phyloP scores from a whole-genome alignment of 2,888 invertebrate species.

The Electrophaes corylata region DNA sequence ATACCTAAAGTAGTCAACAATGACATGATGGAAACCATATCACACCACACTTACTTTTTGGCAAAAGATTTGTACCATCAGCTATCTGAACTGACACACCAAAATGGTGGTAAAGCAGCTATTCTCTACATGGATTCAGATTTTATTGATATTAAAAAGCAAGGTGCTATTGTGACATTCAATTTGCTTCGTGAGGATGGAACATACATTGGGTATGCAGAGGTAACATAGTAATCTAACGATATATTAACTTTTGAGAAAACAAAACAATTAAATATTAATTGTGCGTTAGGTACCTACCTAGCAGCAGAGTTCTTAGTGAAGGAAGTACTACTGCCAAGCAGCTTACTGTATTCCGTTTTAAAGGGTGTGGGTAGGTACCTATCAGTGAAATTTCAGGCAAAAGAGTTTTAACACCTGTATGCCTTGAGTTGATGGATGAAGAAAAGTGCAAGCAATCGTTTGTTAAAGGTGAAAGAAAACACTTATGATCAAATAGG shows the following conservation, averaged over 20 bases:
- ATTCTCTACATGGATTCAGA: slow-evolving; percentile 89
- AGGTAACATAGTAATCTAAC: slow-evolving; percentile 80
- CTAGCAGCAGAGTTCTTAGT: too few species aligned
- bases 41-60: slow-evolving; percentile 89
- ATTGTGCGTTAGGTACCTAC: too few species aligned
- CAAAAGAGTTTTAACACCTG: too few species aligned
- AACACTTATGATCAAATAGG: too few species aligned
- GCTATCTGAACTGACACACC: slow-evolving; percentile 86
- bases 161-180: slow-evolving; percentile 95
- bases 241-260: not conserved
- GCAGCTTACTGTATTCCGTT: too few species aligned
- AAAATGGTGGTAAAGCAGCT: slow-evolving; percentile 88
- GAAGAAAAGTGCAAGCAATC: too few species aligned
- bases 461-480: too few species aligned
- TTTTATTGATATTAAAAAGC: slow-evolving; percentile 85
- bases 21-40: slow-evolving; percentile 86
- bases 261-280: too few species aligned
- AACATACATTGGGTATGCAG: slow-evolving; percentile 93
- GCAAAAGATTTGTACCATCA: slow-evolving; percentile 89
- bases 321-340: too few species aligned
- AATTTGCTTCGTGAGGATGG: slow-evolving; percentile 92
- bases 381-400: too few species aligned
- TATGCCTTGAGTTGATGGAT: too few species aligned
- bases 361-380: too few species aligned
- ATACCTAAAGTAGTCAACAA: slow-evolving; percentile 80